Evolutionary conservation across 2,113 vertebrate species (phyloP), one percentile per base, ranked within the genome.

Genomic region (Podilymbus podiceps): DNA sequence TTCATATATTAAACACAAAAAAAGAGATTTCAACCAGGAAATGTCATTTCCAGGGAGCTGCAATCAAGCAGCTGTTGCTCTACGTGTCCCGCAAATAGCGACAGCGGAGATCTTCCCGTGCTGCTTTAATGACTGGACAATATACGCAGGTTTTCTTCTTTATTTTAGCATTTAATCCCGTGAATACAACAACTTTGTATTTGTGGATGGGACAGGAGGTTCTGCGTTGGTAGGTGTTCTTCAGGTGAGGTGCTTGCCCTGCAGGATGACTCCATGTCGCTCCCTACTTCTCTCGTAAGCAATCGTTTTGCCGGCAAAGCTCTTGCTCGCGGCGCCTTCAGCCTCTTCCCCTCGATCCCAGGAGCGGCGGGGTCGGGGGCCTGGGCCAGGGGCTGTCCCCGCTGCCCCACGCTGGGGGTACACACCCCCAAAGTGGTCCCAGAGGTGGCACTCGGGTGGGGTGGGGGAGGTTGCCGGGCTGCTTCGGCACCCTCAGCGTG

Each of bases 301-400:
- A 19, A 35, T 9, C 6, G 11, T 83, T 71, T 49, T 66, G 40
- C 31, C 28, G 23, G 40, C n/a, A 49, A 71, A 38, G 15, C 53
- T 56, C 44, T 30, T 64, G 15, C 46, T 55, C 2, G 1, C 24
- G 55, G 28, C 28, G 15, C 8, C 1, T 56, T 42, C 42, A 59
- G 40, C 10, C 3, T 1, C 9, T 52, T 72, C 30, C 52, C 25
- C 3, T 27, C 0, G 2, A 44, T 31, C 21, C 56, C 20, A 33
- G 27, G 17, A 68, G 13, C 28, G 21, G n/a, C 3, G 21, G 19
- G 69, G 12, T 46, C n/a, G 67, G 90, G 68, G 35, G 12, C 69
- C 81, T 91, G 38, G 38, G 55, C 94, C 96, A 93, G 68, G 94
- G 38, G 59, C 90, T 87, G 89, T 97, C 94, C 87, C 27, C 10